Base-by-base conservation (phyloP, 1,140 invertebrate genomes). In the Monochamus saltuarius region DNA sequence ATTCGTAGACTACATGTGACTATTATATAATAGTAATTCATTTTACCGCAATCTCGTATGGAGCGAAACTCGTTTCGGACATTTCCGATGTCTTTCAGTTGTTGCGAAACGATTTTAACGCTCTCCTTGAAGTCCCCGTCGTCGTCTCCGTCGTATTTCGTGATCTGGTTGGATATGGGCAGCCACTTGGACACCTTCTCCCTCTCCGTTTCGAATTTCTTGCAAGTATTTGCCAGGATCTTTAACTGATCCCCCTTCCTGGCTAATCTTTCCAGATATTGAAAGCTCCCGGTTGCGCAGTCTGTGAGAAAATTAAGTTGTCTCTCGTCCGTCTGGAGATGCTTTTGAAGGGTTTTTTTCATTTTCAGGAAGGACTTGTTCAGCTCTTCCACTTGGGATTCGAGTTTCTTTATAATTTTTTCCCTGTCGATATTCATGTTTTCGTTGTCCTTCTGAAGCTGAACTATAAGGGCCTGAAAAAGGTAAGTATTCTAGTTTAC, bases 191-290 rank as follows among this genome's bases (percentile, higher is more conserved):
- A 36, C 22, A 69, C 9, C 55, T 61, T 59, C 46, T 73, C 73
- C 34, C 66, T 56, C 42, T 66, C 56, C 7, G 73, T 75, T 64
- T 75, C 73, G 40, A 67, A 70, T 55, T 70, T 73, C 50, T 61
- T 47, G 45, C 73, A 75, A 16, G 66, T 64, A 42, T 51, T 45
- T 36, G 62, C 55, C 13, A 74, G 51, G 39, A 57, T 55, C 13
- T 68, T 39, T 19, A 75, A 39, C 34, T 71, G 66, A 16, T 69
- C 47, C 34, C 72, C 72, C 59, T 67, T 68, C 17, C 17, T 13
- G 11, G 52, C 7, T 0, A 68, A 46, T 10, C 60, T 62, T 36
- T 62, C 19, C 7, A 76, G 55, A 53, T 64, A 29, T 14, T 68
- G 39, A 1, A 75, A 45, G 19, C 42, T 39, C 42, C 63, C 38